These are phyloP conservation scores for Dolichallabes microphthalmus DNA, from an alignment of 2,113 vertebrate genomes.

Conservation along the genomic window DNA sequence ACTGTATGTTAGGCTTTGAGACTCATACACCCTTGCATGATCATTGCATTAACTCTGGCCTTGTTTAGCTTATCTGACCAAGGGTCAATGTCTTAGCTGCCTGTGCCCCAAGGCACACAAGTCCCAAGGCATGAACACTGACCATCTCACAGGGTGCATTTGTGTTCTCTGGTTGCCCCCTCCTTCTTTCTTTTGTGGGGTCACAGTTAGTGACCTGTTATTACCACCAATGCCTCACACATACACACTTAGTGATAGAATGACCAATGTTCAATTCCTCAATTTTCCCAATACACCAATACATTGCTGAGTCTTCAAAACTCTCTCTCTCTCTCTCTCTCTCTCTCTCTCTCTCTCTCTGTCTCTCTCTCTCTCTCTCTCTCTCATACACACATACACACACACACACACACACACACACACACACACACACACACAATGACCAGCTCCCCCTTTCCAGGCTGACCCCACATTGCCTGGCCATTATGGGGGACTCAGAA, in stretches of 20 bases:
- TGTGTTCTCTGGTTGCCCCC: constrained; percentile 37
- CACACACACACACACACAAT: constrained; percentile 47
- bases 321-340: not conserved
- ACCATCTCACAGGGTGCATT: constrained; percentile 44
- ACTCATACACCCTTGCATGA: not conserved
- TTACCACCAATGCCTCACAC: constrained; percentile 43
- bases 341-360: too few relatives aligned
- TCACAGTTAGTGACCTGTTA: constrained; percentile 57
- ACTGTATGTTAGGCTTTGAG: constrained; percentile 25
- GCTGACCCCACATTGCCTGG: constrained; percentile 75
- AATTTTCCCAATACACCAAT: constrained; percentile 59
- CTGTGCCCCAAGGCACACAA: constrained; percentile 50
- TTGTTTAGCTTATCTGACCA: constrained; percentile 42
- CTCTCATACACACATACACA: too few relatives aligned
- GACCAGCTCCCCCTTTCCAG: constrained; percentile 66
- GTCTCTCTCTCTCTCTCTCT: too few relatives aligned
- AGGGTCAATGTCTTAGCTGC: constrained; percentile 52
- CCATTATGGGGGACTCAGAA: constrained; percentile 80
- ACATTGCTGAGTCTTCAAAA: constrained; percentile 68
- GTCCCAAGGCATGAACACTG: constrained; percentile 34
- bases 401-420: constrained; percentile 18
- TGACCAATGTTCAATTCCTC: constrained; percentile 57
- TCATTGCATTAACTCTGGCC: constrained; percentile 20
- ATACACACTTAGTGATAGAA: constrained; percentile 57
- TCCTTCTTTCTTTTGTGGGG: constrained; percentile 55